Base-by-base conservation (phyloP, 2,888 invertebrate genomes). In the Dermolepida albohirtum region DNA sequence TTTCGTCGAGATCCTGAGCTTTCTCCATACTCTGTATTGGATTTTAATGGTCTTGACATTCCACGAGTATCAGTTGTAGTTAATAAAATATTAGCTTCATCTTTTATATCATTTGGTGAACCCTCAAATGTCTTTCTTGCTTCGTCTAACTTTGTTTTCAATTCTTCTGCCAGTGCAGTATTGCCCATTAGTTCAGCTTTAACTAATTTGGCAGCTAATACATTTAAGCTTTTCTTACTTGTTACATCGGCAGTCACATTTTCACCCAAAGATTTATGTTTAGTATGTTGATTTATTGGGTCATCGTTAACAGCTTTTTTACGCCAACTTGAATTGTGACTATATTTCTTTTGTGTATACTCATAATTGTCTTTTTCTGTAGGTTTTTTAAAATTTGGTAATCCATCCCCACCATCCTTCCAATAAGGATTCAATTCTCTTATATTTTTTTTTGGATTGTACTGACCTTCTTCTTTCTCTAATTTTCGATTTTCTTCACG, bases 111-210 rank as follows among this genome's bases (percentile, higher is more conserved):
- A 22, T 49, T 49, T 41, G 69, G 34, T 57, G 44, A 50, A 22
- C 72, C 34, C 73, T 72, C 39, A 16, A 41, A 73, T 75, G 39
- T 83, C 66, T 87, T 84, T 74, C 91, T 87, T 0, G 94, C 94
- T 22, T 84, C 84, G 72, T 93, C 92, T 49, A 97, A 82, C 80
- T 95, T 90, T 2, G 82, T 78, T 82, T 93, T 94, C 51, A 97
- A 84, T 78, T 93, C 88, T 41, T 82, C 79, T 0, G 91, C 91
- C 64, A 92, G 80, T 71, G 88, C 87, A 78, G 81, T 84, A 80
- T 97, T 90, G 14, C 96, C 97, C 87, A 96, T 89, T 75, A 99
- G 89, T 87, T 98, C 97, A 11, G 98, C 97, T 85, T 96, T 96
- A 0, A 98, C 85, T 71, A 97, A 89, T 84, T 93, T 95, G 1